Conservation (phyloP, 2,888 invertebrate species). For the Pristionchus mayeri region DNA sequence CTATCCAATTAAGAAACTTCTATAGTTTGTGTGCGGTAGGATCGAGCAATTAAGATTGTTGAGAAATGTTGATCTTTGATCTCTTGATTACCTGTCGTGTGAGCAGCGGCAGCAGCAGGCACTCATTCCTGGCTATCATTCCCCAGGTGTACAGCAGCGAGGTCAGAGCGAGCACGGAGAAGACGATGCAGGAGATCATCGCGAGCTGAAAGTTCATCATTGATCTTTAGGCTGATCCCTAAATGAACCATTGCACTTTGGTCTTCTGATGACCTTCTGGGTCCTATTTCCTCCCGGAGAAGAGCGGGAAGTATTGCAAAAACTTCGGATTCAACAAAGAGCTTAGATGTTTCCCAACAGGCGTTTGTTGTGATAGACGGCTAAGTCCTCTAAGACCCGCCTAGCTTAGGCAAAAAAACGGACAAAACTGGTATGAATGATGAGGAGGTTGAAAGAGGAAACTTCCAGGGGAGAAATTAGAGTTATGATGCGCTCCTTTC, state of each 20-base stretch:
- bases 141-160: conserved; percentile 23
- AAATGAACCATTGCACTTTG: too few relatives aligned
- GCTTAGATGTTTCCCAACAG: neutral
- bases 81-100: conserved; percentile 49
- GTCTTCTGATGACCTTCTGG: too few relatives aligned
- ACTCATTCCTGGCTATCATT: conserved; percentile 29
- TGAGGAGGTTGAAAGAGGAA: too few relatives aligned
- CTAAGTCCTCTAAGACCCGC: neutral
- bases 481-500: too few relatives aligned
- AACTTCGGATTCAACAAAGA: too few relatives aligned
- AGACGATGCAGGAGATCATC: conserved; percentile 36
- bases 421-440: neutral
- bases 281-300: too few relatives aligned
- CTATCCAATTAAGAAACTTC: too few relatives aligned
- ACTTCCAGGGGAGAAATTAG: too few relatives aligned
- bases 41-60: neutral
- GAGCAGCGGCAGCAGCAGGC: conserved; percentile 33
- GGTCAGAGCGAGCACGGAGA: neutral
- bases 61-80: too few relatives aligned
- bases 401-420: neutral
- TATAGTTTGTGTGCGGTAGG: too few relatives aligned
- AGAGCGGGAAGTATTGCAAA: too few relatives aligned
- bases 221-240: conserved; percentile 21
- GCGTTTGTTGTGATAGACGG: neutral
- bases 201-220: conserved; percentile 37